Evolutionary conservation across 2,797 vertebrate species (phyloP).

Genomic region (Cygnus olor): DNA sequence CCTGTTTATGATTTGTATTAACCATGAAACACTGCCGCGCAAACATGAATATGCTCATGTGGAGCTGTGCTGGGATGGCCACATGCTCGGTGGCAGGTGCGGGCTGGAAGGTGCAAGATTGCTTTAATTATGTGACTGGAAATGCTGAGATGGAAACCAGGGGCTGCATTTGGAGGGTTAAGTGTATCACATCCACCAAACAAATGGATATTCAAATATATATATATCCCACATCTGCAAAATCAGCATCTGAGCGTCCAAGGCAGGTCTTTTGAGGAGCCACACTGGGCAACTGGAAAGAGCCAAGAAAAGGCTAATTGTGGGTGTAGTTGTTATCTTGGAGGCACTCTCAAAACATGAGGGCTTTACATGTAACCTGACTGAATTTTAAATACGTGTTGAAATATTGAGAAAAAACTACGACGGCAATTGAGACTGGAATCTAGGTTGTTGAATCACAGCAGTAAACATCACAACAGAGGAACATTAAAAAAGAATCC

Average conservation of each 20-base stretch:
- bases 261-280: not conserved
- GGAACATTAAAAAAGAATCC: not conserved
- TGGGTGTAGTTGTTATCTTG: not conserved
- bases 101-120: slow-evolving; percentile 48
- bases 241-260: accelerated
- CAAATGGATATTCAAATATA: not conserved
- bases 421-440: not conserved
- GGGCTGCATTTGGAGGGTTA: slow-evolving; percentile 2
- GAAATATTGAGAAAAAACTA: not conserved
- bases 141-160: not conserved
- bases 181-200: not conserved
- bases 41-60: not conserved
- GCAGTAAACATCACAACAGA: not conserved
- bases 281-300: not conserved
- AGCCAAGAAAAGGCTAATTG: not conserved
- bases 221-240: not conserved
- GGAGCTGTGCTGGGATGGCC: not conserved
- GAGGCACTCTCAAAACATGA: not conserved
- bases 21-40: slow-evolving; percentile 16
- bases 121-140: slow-evolving; percentile 64
- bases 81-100: not conserved
- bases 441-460: not conserved
- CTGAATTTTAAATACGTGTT: not conserved
- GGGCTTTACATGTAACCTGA: not conserved
- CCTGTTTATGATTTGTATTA: slow-evolving; percentile 67